Conservation (phyloP, 1,140 invertebrate species). For the Drosophila jambulina region DNA sequence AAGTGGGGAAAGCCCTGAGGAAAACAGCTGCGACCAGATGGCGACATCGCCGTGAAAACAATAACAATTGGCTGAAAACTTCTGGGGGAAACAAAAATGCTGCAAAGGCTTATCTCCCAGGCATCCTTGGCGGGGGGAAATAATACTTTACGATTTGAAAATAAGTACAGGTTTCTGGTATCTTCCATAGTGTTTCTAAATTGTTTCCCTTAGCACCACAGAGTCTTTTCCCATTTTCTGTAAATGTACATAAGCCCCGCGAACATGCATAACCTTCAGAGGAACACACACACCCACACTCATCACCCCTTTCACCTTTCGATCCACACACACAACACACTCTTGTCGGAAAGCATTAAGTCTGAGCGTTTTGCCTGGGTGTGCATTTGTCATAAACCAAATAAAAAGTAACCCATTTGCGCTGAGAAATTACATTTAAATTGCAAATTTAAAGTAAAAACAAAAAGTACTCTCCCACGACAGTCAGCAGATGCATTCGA, state of each 20-base stretch:
- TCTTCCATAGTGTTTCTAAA: too few species aligned
- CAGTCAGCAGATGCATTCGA: conserved; percentile 22
- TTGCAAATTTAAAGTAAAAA: conserved; percentile 70
- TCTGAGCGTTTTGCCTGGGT: conserved; percentile 34
- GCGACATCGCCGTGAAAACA: conserved; percentile 38
- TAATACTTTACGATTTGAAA: neutral
- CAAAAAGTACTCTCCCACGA: conserved; percentile 26
- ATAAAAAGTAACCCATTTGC: conserved; percentile 61
- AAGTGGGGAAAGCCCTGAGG: conserved; percentile 10
- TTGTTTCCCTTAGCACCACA: neutral
- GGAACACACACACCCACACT: neutral
- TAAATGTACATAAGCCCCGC: neutral
- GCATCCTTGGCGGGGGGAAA: neutral
- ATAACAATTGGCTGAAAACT: conserved; percentile 27
- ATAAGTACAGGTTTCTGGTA: neutral
- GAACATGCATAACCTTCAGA: neutral
- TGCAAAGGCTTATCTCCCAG: conserved; percentile 9
- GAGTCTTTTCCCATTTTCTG: neutral
- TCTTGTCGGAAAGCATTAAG: conserved; percentile 56
- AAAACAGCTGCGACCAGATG: conserved; percentile 45
- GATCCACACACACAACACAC: conserved; percentile 1
- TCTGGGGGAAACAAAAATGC: conserved; percentile 4
- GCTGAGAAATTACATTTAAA: conserved; percentile 79
- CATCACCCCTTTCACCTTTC: neutral
- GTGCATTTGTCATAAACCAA: conserved; percentile 75